Percentiles rank a stretch among this genome's conserved stretches.
Conservation (phyloP, 2,113 vertebrate genomes). For the Ailuropoda melanoleuca region DNA sequence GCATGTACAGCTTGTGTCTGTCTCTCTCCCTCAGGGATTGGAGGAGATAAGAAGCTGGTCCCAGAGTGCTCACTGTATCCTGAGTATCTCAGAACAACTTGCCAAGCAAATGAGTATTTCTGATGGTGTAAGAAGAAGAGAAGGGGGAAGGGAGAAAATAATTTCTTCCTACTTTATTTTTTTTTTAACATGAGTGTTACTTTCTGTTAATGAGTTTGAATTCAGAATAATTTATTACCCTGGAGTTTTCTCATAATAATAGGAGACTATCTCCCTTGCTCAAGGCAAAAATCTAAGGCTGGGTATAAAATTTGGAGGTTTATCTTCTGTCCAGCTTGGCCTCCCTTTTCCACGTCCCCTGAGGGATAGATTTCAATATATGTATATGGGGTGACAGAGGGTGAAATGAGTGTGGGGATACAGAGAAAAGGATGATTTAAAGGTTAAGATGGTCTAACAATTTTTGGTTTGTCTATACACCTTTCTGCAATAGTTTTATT, state of each 20-base stretch:
- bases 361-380: neutral
- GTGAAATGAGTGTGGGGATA: neutral
- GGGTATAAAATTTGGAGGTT: neutral
- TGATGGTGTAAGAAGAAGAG: neutral
- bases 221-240: neutral
- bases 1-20: neutral
- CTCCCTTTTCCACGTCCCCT: neutral
- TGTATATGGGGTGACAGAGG: neutral
- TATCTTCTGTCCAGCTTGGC: neutral
- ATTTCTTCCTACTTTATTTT: neutral
- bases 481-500: neutral
- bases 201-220: slow-evolving; percentile 30
- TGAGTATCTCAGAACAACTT: neutral
- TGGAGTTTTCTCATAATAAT: neutral
- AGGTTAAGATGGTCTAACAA: neutral
- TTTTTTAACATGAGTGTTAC: neutral
- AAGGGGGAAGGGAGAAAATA: neutral
- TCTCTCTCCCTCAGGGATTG: neutral
- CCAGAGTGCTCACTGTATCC: neutral
- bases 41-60: neutral
- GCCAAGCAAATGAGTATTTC: neutral
- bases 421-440: neutral
- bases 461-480: neutral
- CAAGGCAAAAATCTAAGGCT: neutral
- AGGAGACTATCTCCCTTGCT: neutral